Evolutionary conservation across 2,888 invertebrate genomes (phyloP), one percentile per base, ranked within the genome.

Genomic region (Rhabditoides inermis): DNA sequence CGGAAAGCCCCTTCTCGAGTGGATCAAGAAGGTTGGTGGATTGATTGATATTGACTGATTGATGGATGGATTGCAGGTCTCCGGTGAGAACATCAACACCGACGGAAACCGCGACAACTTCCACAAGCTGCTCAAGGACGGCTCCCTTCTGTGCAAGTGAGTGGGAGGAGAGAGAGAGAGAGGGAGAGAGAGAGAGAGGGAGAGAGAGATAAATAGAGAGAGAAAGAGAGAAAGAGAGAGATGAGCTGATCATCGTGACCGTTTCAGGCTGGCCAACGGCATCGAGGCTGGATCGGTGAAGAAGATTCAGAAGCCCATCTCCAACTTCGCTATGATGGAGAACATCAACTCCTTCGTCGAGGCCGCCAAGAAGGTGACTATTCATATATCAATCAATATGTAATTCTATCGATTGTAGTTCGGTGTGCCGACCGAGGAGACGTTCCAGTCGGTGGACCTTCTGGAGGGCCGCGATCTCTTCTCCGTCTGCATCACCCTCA

Each of bases 251-350:
- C n/a, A n/a, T n/a, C n/a, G n/a, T 20, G 18, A 15, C 12, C 5
- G 23, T 52, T 62, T 22, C 80, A 89, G 89, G 77, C 79, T 92
- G 72, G 87, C 85, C 26, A 94, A 94, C 80, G 83, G 83, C 65
- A 84, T 94, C 71, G 85, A 89, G 77, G 85, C 88, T 0, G 88
- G 86, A 41, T 84, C 85, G 49, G 85, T 95, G 53, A 91, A 90
- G 82, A 91, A 90, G 81, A 84, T 94, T 69, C 92, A 94, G 79
- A 84, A 84, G 69, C 87, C 86, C 54, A 84, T 85, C 76, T 87
- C 90, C 85, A 90, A 88, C 55, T 95, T 94, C 81, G 92, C 92
- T 77, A 90, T 90, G 80, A 94, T 94, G 92, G 94, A 95, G 81
- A 95, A 95, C 79, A 94, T 95, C 72, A 90, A 90, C 79, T 87